Percentiles rank a stretch among this genome's conserved stretches.
These are phyloP conservation scores for Sturnira hondurensis DNA, from an alignment of 2,113 vertebrate species.

Conservation along the genomic window DNA sequence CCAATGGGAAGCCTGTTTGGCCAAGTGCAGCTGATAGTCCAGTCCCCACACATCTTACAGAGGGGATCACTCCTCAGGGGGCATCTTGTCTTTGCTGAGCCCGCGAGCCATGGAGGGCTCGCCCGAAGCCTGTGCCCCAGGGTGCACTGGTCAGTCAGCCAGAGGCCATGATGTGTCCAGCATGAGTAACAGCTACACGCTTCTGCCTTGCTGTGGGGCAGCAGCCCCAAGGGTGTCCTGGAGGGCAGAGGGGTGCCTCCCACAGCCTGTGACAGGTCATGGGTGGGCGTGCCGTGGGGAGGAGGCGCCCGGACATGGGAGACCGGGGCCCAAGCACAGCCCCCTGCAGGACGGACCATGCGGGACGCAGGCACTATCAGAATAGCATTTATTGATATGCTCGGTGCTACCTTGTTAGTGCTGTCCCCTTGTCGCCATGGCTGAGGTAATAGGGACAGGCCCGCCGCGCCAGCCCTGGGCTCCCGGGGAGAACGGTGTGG, in stretches of 20 bases:
- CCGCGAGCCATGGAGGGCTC: background rate
- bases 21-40: background rate
- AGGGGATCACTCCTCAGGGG: rapidly evolving
- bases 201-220: rapidly evolving
- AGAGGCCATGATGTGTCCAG: rapidly evolving
- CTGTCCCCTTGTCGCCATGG: slow-evolving; percentile 74
- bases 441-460: slow-evolving; percentile 81
- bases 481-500: background rate
- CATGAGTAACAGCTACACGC: rapidly evolving
- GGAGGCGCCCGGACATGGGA: rapidly evolving
- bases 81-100: background rate
- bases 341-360: background rate
- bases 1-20: background rate
- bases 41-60: background rate
- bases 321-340: background rate
- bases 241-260: background rate
- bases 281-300: background rate
- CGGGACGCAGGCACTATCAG: slow-evolving; percentile 72
- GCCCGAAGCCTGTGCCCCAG: rapidly evolving
- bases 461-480: background rate
- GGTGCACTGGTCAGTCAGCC: too few species aligned
- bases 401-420: slow-evolving; percentile 81
- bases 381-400: slow-evolving; percentile 83
- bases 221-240: background rate
- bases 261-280: rapidly evolving